Evolutionary conservation across 2,113 vertebrate genomes (phyloP).

Genomic region (Pionites leucogaster): DNA sequence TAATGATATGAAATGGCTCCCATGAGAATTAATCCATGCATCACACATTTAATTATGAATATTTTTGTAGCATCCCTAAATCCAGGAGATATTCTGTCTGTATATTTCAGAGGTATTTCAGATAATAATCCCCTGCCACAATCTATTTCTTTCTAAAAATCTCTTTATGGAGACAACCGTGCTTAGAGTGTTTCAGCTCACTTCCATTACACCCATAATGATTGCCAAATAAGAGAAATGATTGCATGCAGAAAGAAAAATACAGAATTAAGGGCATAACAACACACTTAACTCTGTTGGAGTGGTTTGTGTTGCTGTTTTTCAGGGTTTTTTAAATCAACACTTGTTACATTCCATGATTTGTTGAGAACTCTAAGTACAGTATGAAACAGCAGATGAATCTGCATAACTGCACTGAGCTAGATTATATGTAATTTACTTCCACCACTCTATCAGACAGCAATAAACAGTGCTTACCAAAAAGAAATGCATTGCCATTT

Average conservation of each 20-base stretch:
- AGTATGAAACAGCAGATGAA: not conserved
- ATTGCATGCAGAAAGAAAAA: conserved; percentile 16
- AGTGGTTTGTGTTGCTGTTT: not conserved
- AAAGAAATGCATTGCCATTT: not conserved
- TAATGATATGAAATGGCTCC: conserved; percentile 17
- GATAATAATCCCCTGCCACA: conserved; percentile 12
- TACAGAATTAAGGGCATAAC: conserved; percentile 32
- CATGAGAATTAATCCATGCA: not conserved
- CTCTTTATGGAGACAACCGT: not conserved
- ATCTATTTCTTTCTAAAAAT: conserved; percentile 14
- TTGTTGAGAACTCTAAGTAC: not conserved
- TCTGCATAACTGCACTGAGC: not conserved
- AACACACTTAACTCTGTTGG: conserved; percentile 36
- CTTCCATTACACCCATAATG: conserved; percentile 16
- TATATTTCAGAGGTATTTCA: not conserved
- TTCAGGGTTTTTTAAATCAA: not conserved
- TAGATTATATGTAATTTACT: not conserved
- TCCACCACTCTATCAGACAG: not conserved
- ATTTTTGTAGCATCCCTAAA: conserved; percentile 10
- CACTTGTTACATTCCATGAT: not conserved
- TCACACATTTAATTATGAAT: conserved; percentile 17
- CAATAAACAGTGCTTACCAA: not conserved
- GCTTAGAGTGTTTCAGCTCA: not conserved
- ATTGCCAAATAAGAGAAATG: conserved; percentile 41
- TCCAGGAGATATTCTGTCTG: not conserved